Evolutionary conservation across 2,888 invertebrate species (phyloP).

Genomic region (Eretmocerus hayati): DNA sequence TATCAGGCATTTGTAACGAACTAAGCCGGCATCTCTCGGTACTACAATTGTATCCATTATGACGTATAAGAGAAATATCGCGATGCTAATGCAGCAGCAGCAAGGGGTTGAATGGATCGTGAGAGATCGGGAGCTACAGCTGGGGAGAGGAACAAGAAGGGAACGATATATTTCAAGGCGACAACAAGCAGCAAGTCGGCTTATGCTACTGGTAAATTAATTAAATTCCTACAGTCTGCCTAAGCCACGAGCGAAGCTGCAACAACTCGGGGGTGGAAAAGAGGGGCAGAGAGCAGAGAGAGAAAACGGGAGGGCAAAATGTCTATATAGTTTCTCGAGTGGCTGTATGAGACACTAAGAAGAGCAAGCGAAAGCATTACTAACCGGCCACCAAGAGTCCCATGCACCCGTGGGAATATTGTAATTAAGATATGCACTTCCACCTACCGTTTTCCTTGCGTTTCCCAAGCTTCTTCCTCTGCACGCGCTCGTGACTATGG

Average conservation of each 20-base stretch:
- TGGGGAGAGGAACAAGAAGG: constrained; percentile 22
- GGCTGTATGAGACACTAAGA: too few relatives aligned
- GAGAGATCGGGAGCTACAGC: too few relatives aligned
- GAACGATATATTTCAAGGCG: constrained; percentile 37
- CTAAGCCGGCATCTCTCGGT: too few relatives aligned
- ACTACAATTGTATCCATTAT: too few relatives aligned
- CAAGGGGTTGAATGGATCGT: too few relatives aligned
- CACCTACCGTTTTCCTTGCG: constrained; percentile 29
- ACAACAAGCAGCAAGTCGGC: constrained; percentile 35
- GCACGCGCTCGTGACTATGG: too few relatives aligned
- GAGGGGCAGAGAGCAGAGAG: background rate
- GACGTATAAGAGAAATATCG: too few relatives aligned
- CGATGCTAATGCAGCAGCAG: too few relatives aligned
- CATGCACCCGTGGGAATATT: constrained; percentile 40
- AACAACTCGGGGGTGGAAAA: constrained; percentile 21
- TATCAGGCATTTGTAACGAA: too few relatives aligned
- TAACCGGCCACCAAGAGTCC: constrained; percentile 31
- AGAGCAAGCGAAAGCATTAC: too few relatives aligned
- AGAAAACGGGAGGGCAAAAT: too few relatives aligned
- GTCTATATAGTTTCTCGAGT: too few relatives aligned
- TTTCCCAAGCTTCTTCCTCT: background rate
- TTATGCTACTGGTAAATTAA: constrained; percentile 38
- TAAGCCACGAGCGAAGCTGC: constrained; percentile 18
- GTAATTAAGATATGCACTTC: constrained; percentile 43
- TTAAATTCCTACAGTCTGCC: constrained; percentile 38